Base-by-base conservation (phyloP, 2,113 vertebrate genomes). In the pig (Sus scrofa) region DNA sequence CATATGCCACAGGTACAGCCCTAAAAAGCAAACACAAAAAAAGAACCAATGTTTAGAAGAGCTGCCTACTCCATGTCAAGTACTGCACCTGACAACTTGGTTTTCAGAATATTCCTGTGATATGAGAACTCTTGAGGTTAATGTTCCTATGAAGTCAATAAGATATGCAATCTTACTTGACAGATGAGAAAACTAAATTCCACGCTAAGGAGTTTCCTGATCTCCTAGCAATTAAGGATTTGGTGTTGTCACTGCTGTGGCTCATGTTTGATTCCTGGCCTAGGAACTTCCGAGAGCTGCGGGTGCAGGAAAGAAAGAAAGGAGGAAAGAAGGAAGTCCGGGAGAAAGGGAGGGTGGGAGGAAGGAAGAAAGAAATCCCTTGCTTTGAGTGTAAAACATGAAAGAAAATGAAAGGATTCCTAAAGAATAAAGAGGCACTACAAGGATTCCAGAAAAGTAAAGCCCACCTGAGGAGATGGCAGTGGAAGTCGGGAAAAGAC, bases 391-490 rank as follows among this genome's bases (percentile, higher is more conserved):
- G 70, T 26, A 94, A 73, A 86, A 14, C 6, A 26, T 91, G 52
- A 15, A 94, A 32, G 75, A 70, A 82, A 50, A 87, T 8, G 6
- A 93, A 52, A 30, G n/a, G 84, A 34, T 75, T 37, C 39, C 92
- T 82, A 74, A 44, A 82, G 70, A 24, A n/a, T 75, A 78, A 74
- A 19, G 0, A 73, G 30, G 16, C 65, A 85, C 26, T 1, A 2
- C 0, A 68, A 44, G 22, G 16, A 89, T 37, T 54, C 65, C 79
- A 50, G 19, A 2, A 19, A 58, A 67, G 56, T 30, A 75, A 83
- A 32, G 87, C 98, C 85, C 96, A 99, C 99, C 99, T 99, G 98
- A 37, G 98, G 97, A 65, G 99, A 98, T 0, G 99, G 99, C 95
- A 97, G 77, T 0, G 99, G 99, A 1, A 98, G 97, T 83, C 98